Conservation (phyloP, 2,888 invertebrate genomes). For the Mermis nigrescens region DNA sequence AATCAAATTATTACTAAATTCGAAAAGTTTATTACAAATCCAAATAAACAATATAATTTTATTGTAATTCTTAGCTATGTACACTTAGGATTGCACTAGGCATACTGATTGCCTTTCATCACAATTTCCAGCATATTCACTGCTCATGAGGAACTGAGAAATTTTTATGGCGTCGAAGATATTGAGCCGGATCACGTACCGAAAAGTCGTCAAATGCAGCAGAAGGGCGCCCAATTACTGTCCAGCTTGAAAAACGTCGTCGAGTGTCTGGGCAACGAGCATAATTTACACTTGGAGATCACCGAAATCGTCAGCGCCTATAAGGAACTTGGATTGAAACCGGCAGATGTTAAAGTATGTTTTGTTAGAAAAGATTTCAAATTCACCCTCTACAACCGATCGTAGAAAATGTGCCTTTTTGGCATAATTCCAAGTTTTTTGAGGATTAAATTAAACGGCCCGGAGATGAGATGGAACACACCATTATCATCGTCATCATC, state of each 20-base stretch:
- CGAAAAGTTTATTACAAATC: neutral
- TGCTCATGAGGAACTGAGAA: neutral
- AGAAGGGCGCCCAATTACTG: neutral
- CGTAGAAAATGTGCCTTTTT: too few relatives aligned
- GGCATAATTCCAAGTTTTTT: too few relatives aligned
- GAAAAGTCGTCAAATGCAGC: neutral
- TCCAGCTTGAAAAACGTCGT: neutral
- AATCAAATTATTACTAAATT: neutral
- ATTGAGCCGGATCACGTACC: neutral
- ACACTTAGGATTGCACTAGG: neutral
- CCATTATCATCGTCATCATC: too few relatives aligned
- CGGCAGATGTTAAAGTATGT: conserved; percentile 3
- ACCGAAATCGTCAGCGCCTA: neutral
- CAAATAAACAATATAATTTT: neutral
- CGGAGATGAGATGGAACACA: too few relatives aligned
- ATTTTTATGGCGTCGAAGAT: neutral
- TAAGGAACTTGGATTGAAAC: neutral
- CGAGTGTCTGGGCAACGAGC: neutral
- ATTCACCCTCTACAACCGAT: too few relatives aligned
- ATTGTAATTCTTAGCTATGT: neutral
- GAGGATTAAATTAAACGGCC: too few relatives aligned
- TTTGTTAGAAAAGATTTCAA: neutral
- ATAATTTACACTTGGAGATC: neutral
- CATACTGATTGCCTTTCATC: neutral
- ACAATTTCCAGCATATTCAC: conserved; percentile 2